These are phyloP conservation scores for Willowsia nigromaculata DNA, from an alignment of 2,888 invertebrate species.

Conservation along the genomic window DNA sequence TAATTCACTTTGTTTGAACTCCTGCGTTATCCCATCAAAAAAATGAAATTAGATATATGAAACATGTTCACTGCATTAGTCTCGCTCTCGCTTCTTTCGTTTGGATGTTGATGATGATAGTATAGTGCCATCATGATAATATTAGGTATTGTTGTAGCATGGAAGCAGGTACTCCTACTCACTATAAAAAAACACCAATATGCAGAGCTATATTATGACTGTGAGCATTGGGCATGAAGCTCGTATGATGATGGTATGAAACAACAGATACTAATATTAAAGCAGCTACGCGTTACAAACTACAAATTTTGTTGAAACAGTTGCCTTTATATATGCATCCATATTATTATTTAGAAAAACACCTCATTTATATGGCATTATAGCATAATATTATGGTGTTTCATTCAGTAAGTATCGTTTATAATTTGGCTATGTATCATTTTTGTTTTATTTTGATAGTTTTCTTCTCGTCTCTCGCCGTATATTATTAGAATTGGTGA, in stretches of 20 bases:
- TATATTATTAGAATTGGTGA: no score
- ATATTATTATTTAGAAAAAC: background rate
- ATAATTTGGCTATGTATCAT: constrained; percentile 18
- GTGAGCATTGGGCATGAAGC: constrained; percentile 3
- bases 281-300: no score
- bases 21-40: background rate
- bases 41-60: constrained; percentile 23
- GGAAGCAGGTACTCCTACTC: background rate
- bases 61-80: constrained; percentile 57
- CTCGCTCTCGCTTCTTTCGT: constrained; percentile 21
- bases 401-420: background rate
- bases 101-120: background rate
- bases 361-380: background rate
- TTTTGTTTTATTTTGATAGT: constrained; percentile 27
- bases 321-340: background rate
- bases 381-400: background rate
- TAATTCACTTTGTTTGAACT: constrained; percentile 16
- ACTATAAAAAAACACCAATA: no score
- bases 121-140: background rate
- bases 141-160: background rate
- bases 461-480: background rate
- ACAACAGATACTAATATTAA: no score
- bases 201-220: background rate
- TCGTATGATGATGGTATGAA: background rate
- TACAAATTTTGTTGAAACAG: no score